Conservation (phyloP, 2,113 vertebrate genomes). For the Setophaga coronata region DNA sequence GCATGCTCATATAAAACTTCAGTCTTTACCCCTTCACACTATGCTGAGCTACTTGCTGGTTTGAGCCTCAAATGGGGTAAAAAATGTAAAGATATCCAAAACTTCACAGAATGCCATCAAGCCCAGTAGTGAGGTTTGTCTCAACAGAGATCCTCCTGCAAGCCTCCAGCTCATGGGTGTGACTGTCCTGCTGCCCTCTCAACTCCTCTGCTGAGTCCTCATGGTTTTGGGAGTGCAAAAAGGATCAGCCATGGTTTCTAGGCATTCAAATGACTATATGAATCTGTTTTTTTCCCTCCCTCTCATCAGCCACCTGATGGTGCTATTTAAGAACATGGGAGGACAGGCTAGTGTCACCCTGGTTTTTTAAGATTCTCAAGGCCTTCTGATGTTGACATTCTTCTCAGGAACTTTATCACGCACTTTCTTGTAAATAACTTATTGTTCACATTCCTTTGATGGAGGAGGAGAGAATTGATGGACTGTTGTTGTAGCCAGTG, state of each 20-base stretch:
- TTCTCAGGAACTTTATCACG: no score
- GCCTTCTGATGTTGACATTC: no score
- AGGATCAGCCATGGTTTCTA: background rate
- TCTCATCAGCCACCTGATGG: background rate
- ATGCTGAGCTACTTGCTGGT: background rate
- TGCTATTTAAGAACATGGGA: background rate
- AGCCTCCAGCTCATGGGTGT: background rate
- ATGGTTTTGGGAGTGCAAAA: background rate
- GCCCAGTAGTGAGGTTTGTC: background rate
- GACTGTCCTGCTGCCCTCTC: background rate
- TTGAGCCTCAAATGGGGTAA: background rate
- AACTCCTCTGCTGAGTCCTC: background rate
- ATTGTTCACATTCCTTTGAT: no score
- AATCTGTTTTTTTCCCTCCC: background rate
- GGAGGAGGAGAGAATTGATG: no score
- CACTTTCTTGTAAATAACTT: no score
- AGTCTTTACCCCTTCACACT: background rate
- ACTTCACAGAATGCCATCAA: background rate
- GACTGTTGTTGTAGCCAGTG: no score
- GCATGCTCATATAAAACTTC: background rate
- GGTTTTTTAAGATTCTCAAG: no score
- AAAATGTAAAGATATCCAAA: background rate
- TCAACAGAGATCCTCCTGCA: background rate
- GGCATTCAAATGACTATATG: accelerated
- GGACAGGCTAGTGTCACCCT: background rate